Evolutionary conservation across 2,113 vertebrate genomes (phyloP).

Genomic region (Mirza zaza): DNA sequence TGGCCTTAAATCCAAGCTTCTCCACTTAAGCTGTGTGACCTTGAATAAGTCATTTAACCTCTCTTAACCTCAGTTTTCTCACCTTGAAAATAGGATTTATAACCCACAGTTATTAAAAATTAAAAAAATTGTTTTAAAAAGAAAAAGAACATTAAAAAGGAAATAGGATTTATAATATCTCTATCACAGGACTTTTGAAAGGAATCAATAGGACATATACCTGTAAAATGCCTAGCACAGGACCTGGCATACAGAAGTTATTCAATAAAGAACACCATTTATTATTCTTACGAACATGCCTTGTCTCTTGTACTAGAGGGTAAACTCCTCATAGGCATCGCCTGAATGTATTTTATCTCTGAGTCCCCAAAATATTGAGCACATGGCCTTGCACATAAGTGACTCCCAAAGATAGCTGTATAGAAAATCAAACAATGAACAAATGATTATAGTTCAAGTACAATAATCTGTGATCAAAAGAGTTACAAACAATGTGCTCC

Average conservation of each 20-base stretch:
- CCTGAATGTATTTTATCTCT: not conserved
- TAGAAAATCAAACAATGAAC: slow-evolving; percentile 12
- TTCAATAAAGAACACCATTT: not conserved
- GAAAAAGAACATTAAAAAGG: not conserved
- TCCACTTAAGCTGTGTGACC: not conserved
- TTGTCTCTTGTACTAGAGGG: not conserved
- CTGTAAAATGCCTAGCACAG: not conserved
- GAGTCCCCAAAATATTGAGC: not conserved
- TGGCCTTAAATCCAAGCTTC: not conserved
- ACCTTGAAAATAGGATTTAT: not conserved
- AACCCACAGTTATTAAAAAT: too few species aligned
- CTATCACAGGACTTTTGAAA: not conserved
- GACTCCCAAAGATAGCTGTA: not conserved
- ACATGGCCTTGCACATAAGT: not conserved
- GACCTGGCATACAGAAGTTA: not conserved
- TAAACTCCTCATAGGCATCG: not conserved
- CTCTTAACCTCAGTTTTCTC: not conserved
- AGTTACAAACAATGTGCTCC: not conserved
- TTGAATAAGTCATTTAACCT: not conserved
- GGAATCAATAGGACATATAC: not conserved
- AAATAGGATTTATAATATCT: not conserved
- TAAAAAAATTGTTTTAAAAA: not conserved
- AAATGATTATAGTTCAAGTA: slow-evolving; percentile 1
- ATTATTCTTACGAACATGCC: not conserved
- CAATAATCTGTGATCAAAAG: not conserved